These are phyloP conservation scores for Cyphomyrmex costatus DNA, from an alignment of 1,140 invertebrate species.

Conservation along the genomic window DNA sequence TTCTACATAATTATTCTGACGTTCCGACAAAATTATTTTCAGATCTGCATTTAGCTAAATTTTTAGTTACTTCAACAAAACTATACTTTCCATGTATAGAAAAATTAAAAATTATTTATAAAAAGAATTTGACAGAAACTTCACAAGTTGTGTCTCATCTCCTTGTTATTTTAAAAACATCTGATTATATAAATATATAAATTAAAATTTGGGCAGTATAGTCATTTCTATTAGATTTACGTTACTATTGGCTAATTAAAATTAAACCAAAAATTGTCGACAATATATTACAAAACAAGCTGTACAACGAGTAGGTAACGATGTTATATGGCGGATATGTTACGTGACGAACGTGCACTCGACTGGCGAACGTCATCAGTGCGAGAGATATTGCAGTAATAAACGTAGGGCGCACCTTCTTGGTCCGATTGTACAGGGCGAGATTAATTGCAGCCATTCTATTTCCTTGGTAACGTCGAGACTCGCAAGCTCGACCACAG, in stretches of 20 bases:
- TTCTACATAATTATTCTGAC: too few relatives aligned
- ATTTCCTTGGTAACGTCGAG: constrained; percentile 55
- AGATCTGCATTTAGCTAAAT: too few relatives aligned
- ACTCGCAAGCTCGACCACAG: constrained; percentile 34
- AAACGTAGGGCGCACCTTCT: constrained; percentile 54
- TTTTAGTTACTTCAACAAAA: too few relatives aligned
- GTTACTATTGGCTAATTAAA: neutral
- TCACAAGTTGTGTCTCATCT: neutral
- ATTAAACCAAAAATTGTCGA: neutral
- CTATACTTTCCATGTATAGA: neutral
- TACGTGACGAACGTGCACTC: constrained; percentile 34
- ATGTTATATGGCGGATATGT: neutral
- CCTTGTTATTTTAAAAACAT: neutral
- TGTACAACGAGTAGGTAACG: constrained; percentile 5
- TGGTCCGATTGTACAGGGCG: constrained; percentile 51
- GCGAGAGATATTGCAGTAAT: constrained; percentile 61
- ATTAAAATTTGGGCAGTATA: neutral
- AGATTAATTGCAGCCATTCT: constrained; percentile 61
- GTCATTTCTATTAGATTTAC: neutral
- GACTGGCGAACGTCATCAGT: constrained; percentile 49
- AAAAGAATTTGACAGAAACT: neutral
- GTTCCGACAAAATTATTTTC: too few relatives aligned
- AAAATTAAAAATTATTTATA: neutral
- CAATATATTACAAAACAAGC: constrained; percentile 17
- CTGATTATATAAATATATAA: neutral